Evolutionary conservation across 2,113 vertebrate species (phyloP).

Genomic region (Sigmodon hispidus): DNA sequence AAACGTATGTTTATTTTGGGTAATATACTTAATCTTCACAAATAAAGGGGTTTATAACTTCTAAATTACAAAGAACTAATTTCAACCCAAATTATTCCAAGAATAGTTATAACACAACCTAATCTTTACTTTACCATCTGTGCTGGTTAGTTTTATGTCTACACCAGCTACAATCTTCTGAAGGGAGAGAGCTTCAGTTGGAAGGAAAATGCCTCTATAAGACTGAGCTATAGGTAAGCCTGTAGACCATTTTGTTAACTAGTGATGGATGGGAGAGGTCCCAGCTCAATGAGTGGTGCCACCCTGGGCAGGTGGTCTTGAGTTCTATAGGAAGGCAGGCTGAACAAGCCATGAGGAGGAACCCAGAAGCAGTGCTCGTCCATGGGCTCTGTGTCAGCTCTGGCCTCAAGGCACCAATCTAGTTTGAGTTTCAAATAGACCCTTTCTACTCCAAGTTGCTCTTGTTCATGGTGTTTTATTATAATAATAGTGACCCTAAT

Average conservation of each 20-base stretch:
- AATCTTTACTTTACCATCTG: background rate
- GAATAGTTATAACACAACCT: conserved; percentile 1
- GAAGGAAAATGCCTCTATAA: background rate
- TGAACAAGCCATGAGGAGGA: background rate
- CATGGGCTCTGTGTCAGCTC: background rate
- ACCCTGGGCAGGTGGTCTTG: background rate
- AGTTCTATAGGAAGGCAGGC: background rate
- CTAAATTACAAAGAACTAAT: conserved; percentile 53
- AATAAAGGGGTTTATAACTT: conserved; percentile 56
- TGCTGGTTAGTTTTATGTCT: background rate
- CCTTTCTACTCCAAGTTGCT: background rate
- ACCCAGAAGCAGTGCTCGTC: background rate
- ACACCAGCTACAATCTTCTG: background rate
- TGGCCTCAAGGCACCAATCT: background rate
- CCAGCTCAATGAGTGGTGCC: background rate
- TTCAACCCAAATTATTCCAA: conserved; percentile 54
- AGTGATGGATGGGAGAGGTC: background rate
- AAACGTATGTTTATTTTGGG: conserved; percentile 43
- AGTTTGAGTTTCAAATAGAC: background rate
- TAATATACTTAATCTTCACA: conserved; percentile 50
- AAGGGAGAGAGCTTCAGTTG: background rate
- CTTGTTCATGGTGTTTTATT: background rate
- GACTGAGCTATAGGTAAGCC: background rate
- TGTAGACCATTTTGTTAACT: background rate
- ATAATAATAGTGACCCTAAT: background rate